These are phyloP conservation scores for Drosophila melanica DNA, from an alignment of 1,140 invertebrate species.

Conservation along the genomic window DNA sequence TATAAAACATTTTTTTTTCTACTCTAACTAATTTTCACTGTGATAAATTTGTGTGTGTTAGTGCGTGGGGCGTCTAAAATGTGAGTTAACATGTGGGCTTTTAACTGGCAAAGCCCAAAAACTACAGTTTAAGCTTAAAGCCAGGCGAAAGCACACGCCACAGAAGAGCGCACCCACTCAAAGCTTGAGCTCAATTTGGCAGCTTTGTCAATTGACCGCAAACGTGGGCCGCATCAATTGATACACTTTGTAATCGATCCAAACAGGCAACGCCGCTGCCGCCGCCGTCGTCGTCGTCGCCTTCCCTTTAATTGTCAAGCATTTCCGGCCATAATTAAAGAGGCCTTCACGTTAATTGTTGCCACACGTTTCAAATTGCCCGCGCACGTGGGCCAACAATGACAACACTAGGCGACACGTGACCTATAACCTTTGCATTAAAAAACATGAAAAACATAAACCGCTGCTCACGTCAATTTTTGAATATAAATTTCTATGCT, in stretches of 20 bases:
- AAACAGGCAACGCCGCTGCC: too few species aligned
- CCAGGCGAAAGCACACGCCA: constrained; percentile 17
- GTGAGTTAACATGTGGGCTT: constrained; percentile 43
- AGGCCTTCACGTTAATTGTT: constrained; percentile 57
- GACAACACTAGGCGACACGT: constrained; percentile 42
- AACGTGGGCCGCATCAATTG: constrained; percentile 49
- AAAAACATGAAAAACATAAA: constrained; percentile 8
- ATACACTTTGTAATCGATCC: constrained; percentile 60
- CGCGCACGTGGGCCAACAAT: constrained; percentile 50
- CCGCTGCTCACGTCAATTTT: constrained; percentile 24
- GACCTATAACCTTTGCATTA: constrained; percentile 47
- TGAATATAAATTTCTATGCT: constrained; percentile 16
- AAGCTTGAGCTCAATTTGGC: constrained; percentile 13
- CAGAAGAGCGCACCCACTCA: constrained; percentile 30
- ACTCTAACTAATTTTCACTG: constrained; percentile 33
- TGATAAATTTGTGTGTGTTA: constrained; percentile 13
- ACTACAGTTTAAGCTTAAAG: constrained; percentile 35
- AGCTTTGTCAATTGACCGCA: constrained; percentile 40
- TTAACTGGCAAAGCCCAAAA: constrained; percentile 26
- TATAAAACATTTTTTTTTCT: not conserved
- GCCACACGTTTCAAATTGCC: constrained; percentile 45
- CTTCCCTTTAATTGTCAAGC: constrained; percentile 33
- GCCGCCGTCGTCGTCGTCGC: not conserved
- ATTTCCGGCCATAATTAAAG: constrained; percentile 60
- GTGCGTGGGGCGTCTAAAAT: constrained; percentile 27